A percentile compares a stretch with the other conserved stretches of the same genome.
Conservation (phyloP, 2,113 vertebrate genomes). For the Hippopotamus amphibius region DNA sequence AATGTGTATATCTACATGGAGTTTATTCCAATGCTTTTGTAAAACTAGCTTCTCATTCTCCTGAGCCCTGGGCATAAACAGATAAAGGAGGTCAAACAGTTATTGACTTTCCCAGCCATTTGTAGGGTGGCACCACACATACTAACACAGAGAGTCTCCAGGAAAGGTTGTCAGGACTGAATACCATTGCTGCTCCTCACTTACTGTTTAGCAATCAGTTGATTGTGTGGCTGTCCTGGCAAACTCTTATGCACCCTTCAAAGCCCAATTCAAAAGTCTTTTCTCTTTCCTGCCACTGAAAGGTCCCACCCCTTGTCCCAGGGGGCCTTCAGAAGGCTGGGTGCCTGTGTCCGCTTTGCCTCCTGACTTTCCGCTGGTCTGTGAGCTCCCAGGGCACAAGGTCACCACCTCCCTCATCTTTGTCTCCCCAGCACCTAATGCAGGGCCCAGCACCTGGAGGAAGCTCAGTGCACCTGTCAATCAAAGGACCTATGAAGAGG, state of each 20-base stretch:
- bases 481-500: accelerated
- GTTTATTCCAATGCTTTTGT: background rate
- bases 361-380: background rate
- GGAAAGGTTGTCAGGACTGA: background rate
- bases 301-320: background rate
- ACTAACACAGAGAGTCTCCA: background rate
- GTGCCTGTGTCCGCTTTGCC: accelerated
- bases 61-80: background rate
- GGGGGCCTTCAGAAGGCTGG: accelerated
- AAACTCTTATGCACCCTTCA: background rate
- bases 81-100: background rate
- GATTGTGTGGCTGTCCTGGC: accelerated
- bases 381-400: background rate
- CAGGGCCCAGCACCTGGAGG: background rate
- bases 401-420: background rate
- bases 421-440: background rate
- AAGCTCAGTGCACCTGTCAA: background rate
- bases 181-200: accelerated
- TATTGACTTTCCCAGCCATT: background rate
- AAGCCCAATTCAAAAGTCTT: background rate
- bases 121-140: background rate
- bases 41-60: background rate
- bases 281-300: background rate
- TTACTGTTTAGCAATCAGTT: background rate
- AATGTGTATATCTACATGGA: background rate